These are phyloP conservation scores for Lycodopsis pacificus DNA, from an alignment of 2,797 vertebrate species.

Conservation along the genomic window DNA sequence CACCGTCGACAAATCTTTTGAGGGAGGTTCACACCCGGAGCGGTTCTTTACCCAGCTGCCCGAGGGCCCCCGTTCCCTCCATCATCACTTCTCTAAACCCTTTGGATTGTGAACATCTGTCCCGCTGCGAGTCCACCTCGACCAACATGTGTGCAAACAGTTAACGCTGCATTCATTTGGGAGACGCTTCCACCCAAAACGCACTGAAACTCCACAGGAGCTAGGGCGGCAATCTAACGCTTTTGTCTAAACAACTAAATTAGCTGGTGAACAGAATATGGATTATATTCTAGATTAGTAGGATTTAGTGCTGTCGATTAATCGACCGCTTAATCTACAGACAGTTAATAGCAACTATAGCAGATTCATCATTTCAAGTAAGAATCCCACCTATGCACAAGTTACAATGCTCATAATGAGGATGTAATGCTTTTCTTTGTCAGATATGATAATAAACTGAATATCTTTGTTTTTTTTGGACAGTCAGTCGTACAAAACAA, in stretches of 20 bases:
- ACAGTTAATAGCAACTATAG: too few relatives aligned
- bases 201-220: neutral
- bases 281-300: neutral
- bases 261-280: neutral
- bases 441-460: neutral
- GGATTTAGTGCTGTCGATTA: neutral
- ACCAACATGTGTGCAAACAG: constrained; percentile 6
- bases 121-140: constrained; percentile 45
- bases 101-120: constrained; percentile 71
- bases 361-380: too few relatives aligned
- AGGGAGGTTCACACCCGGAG: neutral
- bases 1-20: constrained; percentile 11
- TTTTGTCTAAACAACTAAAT: neutral
- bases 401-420: neutral
- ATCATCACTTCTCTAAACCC: constrained; percentile 47
- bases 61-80: constrained; percentile 5
- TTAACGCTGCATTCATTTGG: neutral
- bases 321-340: too few relatives aligned
- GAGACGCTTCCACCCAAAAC: neutral
- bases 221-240: neutral
- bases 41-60: constrained; percentile 3
- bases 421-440: neutral
- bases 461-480: neutral
- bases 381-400: neutral
- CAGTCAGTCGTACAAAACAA: neutral